Conservation (phyloP, 2,888 invertebrate genomes). For the Bursaphelenchus okinawaensis region DNA sequence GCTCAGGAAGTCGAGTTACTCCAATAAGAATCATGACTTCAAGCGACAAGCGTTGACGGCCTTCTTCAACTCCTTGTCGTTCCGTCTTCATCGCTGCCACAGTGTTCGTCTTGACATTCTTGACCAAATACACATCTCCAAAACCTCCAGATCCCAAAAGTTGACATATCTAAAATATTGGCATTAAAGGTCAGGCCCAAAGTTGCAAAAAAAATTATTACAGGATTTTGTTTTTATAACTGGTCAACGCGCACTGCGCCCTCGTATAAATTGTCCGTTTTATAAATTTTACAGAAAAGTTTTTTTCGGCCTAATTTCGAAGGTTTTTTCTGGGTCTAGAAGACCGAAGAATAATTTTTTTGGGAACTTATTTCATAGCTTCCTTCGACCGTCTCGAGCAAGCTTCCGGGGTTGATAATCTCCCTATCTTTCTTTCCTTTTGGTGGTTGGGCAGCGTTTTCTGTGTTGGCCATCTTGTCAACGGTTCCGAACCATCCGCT, state of each 20-base stretch:
- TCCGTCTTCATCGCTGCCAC: constrained; percentile 6
- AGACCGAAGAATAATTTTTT: neutral
- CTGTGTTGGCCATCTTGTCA: too few species aligned
- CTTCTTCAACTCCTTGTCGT: neutral
- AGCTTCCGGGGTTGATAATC: neutral
- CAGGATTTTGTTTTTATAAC: too few species aligned
- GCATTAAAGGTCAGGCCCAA: too few species aligned
- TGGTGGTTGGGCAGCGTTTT: too few species aligned
- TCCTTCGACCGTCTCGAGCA: neutral
- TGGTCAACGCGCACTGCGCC: too few species aligned
- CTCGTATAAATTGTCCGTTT: too few species aligned
- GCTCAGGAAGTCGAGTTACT: neutral
- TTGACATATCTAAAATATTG: neutral
- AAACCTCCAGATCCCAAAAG: constrained; percentile 9
- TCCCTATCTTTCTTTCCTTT: neutral
- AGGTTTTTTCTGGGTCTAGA: too few species aligned
- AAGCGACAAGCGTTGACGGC: neutral
- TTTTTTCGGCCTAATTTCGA: too few species aligned
- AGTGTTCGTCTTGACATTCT: neutral
- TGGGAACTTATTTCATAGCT: neutral
- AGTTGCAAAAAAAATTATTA: too few species aligned
- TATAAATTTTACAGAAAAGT: too few species aligned
- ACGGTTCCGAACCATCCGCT: too few species aligned
- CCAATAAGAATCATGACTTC: neutral
- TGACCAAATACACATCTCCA: constrained; percentile 11